Conservation (phyloP, 2,888 invertebrate genomes). For the Megamerina dolium region DNA sequence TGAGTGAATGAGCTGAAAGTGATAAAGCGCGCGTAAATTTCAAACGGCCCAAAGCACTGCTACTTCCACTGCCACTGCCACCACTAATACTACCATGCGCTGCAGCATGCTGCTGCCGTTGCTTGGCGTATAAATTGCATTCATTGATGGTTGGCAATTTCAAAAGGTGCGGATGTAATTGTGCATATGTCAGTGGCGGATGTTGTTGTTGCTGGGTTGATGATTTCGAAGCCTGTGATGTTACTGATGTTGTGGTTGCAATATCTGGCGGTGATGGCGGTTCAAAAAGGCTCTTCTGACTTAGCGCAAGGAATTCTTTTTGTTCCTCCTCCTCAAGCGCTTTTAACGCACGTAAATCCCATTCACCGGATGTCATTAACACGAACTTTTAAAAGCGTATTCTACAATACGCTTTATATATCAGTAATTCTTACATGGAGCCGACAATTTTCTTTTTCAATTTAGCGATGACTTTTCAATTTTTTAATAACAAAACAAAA, state of each 20-base stretch:
- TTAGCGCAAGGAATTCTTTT: conserved; percentile 43
- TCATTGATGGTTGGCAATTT: conserved; percentile 46
- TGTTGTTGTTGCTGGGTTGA: conserved; percentile 13
- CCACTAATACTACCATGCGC: neutral
- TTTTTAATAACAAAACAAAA: too few species aligned
- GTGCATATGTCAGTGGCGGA: conserved; percentile 28
- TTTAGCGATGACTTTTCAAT: too few species aligned
- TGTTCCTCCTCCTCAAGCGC: conserved; percentile 49
- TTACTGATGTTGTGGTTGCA: conserved; percentile 12
- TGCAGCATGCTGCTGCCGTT: conserved; percentile 16
- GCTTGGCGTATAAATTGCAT: conserved; percentile 33
- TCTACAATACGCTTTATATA: too few species aligned
- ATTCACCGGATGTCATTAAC: conserved; percentile 49
- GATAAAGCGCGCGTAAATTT: conserved; percentile 39
- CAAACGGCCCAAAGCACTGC: conserved; percentile 23
- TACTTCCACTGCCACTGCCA: conserved; percentile 17
- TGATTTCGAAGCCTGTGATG: conserved; percentile 8
- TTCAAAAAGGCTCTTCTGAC: conserved; percentile 43
- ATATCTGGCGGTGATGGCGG: conserved; percentile 27
- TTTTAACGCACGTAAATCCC: conserved; percentile 48
- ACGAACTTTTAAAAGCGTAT: neutral
- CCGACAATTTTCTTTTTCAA: too few species aligned
- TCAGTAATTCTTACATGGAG: too few species aligned
- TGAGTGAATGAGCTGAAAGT: conserved; percentile 39
- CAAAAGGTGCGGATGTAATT: conserved; percentile 39